Evolutionary conservation across 2,797 vertebrate species (phyloP).

Genomic region (Mormyrus hasselquistii): DNA sequence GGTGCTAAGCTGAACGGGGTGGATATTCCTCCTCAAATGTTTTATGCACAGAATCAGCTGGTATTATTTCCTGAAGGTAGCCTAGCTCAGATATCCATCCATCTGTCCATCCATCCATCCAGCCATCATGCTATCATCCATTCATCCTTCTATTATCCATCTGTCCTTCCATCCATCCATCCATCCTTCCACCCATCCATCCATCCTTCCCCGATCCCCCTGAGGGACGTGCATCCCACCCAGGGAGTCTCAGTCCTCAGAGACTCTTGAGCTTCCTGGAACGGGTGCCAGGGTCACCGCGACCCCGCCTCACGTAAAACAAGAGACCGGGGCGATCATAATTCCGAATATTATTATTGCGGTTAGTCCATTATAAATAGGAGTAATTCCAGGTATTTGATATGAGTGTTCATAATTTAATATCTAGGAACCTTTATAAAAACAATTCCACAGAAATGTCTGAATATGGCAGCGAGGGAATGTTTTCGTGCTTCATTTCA

Average conservation of each 20-base stretch:
- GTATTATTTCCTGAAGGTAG: not conserved
- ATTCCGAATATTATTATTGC: not conserved
- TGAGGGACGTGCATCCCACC: not conserved
- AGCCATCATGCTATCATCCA: not conserved
- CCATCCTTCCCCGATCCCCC: not conserved
- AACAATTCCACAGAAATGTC: not conserved
- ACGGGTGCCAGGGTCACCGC: not conserved
- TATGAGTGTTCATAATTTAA: not conserved
- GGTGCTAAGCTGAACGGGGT: not conserved
- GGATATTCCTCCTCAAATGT: not conserved
- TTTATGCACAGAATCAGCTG: not conserved
- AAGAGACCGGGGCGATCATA: not conserved
- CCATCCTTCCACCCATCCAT: not conserved
- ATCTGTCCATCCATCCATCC: not conserved
- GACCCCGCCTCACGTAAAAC: not conserved
- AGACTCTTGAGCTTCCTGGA: not conserved
- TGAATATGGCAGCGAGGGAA: not conserved
- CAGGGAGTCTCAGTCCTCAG: not conserved
- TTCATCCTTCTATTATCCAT: no score
- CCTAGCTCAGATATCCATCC: not conserved
- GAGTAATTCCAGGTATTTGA: not conserved
- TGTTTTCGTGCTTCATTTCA: not conserved
- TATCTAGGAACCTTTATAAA: not conserved
- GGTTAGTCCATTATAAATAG: not conserved
- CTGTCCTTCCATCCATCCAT: no score